A percentile compares a stretch with the other conserved stretches of the same genome.
These are phyloP conservation scores for Centropus unirufus DNA, from an alignment of 2,113 vertebrate species.

Conservation along the genomic window DNA sequence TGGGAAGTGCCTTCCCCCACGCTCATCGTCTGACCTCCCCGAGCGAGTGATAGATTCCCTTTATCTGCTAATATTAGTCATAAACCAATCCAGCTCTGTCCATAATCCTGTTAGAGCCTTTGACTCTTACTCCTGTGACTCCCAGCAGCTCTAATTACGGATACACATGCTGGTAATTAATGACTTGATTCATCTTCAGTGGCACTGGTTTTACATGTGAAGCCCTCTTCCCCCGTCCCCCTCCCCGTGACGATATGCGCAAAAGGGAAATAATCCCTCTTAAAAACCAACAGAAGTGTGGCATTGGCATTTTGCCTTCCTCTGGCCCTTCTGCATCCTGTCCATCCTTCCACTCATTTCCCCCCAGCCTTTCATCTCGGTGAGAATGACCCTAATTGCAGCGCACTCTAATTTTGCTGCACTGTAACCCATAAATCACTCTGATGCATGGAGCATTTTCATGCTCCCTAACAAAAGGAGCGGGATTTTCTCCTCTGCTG, in stretches of 20 bases:
- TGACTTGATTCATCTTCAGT: conserved; percentile 15
- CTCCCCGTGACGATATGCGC: background rate
- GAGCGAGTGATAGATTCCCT: background rate
- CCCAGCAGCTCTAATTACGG: background rate
- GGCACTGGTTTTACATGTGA: conserved; percentile 2
- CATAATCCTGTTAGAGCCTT: conserved; percentile 58
- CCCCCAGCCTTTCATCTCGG: conserved; percentile 3
- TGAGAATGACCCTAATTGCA: conserved; percentile 9
- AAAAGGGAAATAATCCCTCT: background rate
- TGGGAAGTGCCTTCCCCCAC: background rate
- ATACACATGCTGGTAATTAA: conserved; percentile 34
- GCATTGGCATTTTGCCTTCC: background rate
- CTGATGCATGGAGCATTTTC: background rate
- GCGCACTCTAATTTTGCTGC: conserved; percentile 1
- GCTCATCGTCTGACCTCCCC: background rate
- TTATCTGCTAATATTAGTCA: conserved; percentile 19
- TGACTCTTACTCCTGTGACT: conserved; percentile 56
- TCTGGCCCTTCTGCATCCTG: conserved; percentile 26
- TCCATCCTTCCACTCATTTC: conserved; percentile 14
- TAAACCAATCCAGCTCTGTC: conserved; percentile 47
- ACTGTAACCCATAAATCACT: conserved; percentile 58
- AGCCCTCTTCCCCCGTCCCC: background rate
- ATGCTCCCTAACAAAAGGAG: conserved; percentile 51
- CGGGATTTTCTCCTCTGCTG: conserved; percentile 16
- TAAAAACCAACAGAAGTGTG: background rate